These are phyloP conservation scores for Cossypha polioptera DNA, from an alignment of 2,797 vertebrate species.

Conservation along the genomic window DNA sequence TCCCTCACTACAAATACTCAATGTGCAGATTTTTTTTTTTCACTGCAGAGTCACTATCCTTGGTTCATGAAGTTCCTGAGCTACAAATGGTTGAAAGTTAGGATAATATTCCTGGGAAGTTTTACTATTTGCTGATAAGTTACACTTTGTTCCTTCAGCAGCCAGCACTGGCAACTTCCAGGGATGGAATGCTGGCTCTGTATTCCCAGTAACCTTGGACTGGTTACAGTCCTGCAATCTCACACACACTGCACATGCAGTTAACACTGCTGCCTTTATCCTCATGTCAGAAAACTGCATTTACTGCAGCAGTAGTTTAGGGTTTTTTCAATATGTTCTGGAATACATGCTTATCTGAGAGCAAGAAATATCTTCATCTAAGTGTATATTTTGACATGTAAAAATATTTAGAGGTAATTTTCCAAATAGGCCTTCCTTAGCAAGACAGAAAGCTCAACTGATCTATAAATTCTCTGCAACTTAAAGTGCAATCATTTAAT, in stretches of 20 bases:
- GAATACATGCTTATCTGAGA: background rate
- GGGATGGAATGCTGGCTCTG: rapidly evolving
- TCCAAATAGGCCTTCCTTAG: background rate
- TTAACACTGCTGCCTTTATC: background rate
- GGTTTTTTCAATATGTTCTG: background rate
- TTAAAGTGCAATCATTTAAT: background rate
- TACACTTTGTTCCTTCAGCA: background rate
- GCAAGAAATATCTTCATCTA: background rate
- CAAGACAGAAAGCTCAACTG: background rate
- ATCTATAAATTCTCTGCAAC: background rate
- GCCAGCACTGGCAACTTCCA: background rate
- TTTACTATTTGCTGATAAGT: background rate
- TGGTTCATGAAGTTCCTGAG: background rate
- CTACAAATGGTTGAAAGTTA: background rate
- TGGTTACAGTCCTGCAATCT: background rate
- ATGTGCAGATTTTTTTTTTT: background rate
- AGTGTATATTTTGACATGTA: background rate
- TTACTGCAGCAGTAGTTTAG: background rate
- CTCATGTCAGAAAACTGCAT: background rate
- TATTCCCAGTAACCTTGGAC: background rate
- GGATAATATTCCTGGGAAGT: background rate
- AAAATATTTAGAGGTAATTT: background rate
- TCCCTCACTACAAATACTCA: background rate
- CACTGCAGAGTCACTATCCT: background rate
- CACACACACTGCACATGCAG: background rate